phyloP scores from a whole-genome alignment of 2,113 vertebrate genomes.

The Strix uralensis region DNA sequence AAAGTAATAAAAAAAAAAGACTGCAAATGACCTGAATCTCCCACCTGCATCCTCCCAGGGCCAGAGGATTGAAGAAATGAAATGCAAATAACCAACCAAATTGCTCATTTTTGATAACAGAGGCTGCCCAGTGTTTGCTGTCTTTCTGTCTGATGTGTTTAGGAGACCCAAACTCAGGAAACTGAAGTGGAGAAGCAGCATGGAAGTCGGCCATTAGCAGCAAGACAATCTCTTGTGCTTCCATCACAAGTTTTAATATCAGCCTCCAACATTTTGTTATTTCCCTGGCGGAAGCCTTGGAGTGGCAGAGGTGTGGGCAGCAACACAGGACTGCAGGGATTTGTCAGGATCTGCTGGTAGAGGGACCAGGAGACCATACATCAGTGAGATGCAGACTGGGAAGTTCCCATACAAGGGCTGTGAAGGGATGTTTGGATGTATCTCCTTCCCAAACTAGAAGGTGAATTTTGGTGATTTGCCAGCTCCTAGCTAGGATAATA shows the following conservation, averaged over 20 bases:
- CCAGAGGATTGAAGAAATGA: not conserved
- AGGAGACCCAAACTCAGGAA: not conserved
- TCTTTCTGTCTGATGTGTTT: not conserved
- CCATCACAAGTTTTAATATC: not conserved
- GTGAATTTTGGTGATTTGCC: not conserved
- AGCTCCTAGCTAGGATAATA: not conserved
- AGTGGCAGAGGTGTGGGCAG: not conserved
- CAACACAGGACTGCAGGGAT: not conserved
- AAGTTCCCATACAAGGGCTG: not conserved
- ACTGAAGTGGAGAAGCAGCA: rapidly evolving
- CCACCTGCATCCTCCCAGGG: not conserved
- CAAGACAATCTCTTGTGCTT: not conserved
- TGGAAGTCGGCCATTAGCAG: not conserved
- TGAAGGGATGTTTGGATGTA: not conserved
- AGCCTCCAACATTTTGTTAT: not conserved
- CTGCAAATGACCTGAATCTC: not conserved
- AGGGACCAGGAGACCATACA: not conserved
- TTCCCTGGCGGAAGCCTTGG: not conserved
- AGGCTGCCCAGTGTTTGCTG: not conserved
- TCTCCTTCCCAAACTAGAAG: not conserved
- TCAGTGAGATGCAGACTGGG: not conserved
- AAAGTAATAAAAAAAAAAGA: not conserved
- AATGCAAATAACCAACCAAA: not conserved
- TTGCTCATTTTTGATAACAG: not conserved
- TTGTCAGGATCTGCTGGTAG: not conserved